phyloP scores from a whole-genome alignment of 2,113 vertebrate species.

The Petromus typicus region DNA sequence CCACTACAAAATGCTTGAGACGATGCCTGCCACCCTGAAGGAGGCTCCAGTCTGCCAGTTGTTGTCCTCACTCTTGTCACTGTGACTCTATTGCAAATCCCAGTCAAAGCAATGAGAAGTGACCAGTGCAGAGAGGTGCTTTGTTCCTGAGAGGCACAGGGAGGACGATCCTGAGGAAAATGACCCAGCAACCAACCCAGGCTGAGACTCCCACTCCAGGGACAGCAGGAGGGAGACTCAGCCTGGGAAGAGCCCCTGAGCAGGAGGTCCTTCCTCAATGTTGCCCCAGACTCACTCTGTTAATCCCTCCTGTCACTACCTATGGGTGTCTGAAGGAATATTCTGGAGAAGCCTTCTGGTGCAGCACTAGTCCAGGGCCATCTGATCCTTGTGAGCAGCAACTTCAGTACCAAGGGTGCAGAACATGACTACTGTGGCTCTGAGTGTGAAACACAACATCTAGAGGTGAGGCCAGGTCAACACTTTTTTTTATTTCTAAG shows the following conservation, averaged over 20 bases:
- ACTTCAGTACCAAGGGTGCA: conserved; percentile 93
- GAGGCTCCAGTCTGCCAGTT: no score
- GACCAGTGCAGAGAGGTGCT: no score
- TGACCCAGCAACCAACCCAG: no score
- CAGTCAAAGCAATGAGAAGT: no score
- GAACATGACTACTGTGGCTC: conserved; percentile 96
- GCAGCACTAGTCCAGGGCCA: conserved; percentile 90
- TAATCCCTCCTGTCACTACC: not conserved
- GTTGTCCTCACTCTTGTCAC: no score
- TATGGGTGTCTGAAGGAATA: conserved; percentile 85
- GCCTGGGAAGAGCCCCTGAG: not conserved
- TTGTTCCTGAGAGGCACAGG: no score
- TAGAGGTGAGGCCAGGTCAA: no score
- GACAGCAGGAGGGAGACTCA: not conserved
- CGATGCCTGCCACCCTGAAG: not conserved
- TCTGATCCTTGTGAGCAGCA: conserved; percentile 87
- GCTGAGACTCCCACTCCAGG: not conserved
- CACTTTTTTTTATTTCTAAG: no score
- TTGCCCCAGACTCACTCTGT: not conserved
- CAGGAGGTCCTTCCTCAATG: not conserved
- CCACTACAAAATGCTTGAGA: not conserved
- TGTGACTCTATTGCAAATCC: no score
- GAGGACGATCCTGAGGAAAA: no score
- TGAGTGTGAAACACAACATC: conserved; percentile 93
- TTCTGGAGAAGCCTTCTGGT: conserved; percentile 89